Conservation (phyloP, 2,113 vertebrate genomes). For the Grammomys dolichurus region DNA sequence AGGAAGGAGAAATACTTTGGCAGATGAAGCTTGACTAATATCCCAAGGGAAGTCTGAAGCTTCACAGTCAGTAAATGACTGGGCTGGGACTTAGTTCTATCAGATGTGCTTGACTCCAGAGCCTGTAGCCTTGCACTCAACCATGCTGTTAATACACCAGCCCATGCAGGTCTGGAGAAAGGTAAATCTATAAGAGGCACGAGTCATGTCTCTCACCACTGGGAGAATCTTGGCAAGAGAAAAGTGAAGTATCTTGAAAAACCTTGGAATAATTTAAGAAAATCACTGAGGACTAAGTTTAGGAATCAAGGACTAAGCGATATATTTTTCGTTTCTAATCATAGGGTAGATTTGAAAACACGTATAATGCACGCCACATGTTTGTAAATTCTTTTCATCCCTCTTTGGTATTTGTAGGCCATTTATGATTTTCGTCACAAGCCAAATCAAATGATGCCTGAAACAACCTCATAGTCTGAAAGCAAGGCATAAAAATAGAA, state of each 20-base stretch:
- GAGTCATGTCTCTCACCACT: background rate
- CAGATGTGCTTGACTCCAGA: background rate
- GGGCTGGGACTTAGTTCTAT: background rate
- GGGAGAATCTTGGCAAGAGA: background rate
- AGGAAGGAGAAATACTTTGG: background rate
- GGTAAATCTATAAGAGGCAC: background rate
- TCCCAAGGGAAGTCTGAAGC: background rate
- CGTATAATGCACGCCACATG: background rate
- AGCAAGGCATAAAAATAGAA: constrained; percentile 32
- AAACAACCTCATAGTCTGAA: constrained; percentile 27
- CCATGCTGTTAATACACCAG: fast-evolving
- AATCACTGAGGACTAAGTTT: background rate
- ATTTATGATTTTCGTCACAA: constrained; percentile 44
- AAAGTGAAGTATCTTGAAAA: background rate
- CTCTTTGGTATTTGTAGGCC: constrained; percentile 28
- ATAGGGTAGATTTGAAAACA: constrained; percentile 46
- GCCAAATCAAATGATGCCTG: constrained; percentile 12
- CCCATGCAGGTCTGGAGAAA: background rate
- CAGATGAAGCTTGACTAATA: background rate
- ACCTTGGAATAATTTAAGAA: constrained; percentile 50
- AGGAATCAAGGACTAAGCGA: background rate
- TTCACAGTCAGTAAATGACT: background rate
- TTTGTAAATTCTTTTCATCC: constrained; percentile 34
- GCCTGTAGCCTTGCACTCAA: no score
- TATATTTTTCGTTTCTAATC: constrained; percentile 38